These are phyloP conservation scores for Pangasianodon gigas DNA, from an alignment of 2,113 vertebrate genomes.

Conservation along the genomic window DNA sequence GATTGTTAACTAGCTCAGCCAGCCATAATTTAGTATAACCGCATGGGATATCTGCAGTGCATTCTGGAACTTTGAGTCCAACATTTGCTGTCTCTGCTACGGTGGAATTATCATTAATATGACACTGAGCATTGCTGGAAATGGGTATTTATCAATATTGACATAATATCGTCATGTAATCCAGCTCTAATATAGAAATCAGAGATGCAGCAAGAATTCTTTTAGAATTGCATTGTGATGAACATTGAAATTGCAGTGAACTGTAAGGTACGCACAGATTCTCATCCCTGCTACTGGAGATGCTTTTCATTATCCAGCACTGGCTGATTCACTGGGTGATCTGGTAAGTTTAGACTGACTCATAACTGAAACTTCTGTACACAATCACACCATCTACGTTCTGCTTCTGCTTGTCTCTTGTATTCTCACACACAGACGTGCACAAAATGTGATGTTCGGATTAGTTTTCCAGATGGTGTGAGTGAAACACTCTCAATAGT, in stretches of 20 bases:
- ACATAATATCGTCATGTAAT: neutral
- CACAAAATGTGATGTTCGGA: neutral
- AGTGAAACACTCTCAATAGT: constrained; percentile 1
- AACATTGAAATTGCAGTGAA: neutral
- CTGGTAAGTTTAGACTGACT: neutral
- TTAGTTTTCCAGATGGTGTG: neutral
- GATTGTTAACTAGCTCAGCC: neutral
- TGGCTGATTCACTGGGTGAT: neutral
- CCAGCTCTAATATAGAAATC: neutral
- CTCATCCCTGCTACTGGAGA: neutral
- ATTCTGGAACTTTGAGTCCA: neutral
- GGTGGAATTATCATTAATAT: neutral
- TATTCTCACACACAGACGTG: neutral
- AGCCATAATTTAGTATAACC: neutral
- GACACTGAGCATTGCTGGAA: neutral
- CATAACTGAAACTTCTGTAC: neutral
- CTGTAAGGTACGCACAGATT: neutral
- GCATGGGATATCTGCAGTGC: too few species aligned
- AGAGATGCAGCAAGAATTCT: neutral
- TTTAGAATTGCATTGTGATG: neutral
- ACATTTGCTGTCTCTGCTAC: neutral
- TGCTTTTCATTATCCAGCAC: neutral
- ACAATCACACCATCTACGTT: neutral
- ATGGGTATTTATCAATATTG: neutral
- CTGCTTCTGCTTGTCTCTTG: neutral